These are phyloP conservation scores for Clepsis dumicolana DNA, from an alignment of 2,888 invertebrate genomes.

Conservation along the genomic window DNA sequence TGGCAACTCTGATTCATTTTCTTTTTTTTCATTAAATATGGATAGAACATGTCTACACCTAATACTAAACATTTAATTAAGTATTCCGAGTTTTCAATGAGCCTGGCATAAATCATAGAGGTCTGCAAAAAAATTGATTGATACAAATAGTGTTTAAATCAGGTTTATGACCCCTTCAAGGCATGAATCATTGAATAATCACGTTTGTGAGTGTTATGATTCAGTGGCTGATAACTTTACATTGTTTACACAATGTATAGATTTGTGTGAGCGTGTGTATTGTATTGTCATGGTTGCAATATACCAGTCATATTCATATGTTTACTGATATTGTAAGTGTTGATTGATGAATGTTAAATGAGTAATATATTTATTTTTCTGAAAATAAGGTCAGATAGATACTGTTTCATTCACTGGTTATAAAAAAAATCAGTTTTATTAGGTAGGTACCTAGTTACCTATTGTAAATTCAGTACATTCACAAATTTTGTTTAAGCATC, in stretches of 20 bases:
- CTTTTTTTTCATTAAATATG: too few relatives aligned
- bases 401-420: neutral
- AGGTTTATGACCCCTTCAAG: constrained; percentile 35
- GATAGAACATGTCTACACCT: too few relatives aligned
- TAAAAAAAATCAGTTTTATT: too few relatives aligned
- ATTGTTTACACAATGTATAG: constrained; percentile 35
- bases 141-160: constrained; percentile 2
- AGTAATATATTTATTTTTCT: constrained; percentile 21
- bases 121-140: neutral
- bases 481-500: too few relatives aligned
- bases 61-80: too few relatives aligned
- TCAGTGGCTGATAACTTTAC: constrained; percentile 51
- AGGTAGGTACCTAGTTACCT: too few relatives aligned
- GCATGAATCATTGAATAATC: constrained; percentile 51
- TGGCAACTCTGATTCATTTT: too few relatives aligned
- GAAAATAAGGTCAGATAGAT: constrained; percentile 12
- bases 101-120: too few relatives aligned
- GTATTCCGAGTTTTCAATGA: too few relatives aligned
- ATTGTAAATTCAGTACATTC: too few relatives aligned
- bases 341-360: constrained; percentile 43
- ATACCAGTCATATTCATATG: constrained; percentile 45
- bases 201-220: constrained; percentile 52
- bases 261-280: constrained; percentile 47
- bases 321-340: constrained; percentile 45
- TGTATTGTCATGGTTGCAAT: constrained; percentile 59